Evolutionary conservation across 2,888 invertebrate species (phyloP).

Genomic region (Epistrophe eligans): DNA sequence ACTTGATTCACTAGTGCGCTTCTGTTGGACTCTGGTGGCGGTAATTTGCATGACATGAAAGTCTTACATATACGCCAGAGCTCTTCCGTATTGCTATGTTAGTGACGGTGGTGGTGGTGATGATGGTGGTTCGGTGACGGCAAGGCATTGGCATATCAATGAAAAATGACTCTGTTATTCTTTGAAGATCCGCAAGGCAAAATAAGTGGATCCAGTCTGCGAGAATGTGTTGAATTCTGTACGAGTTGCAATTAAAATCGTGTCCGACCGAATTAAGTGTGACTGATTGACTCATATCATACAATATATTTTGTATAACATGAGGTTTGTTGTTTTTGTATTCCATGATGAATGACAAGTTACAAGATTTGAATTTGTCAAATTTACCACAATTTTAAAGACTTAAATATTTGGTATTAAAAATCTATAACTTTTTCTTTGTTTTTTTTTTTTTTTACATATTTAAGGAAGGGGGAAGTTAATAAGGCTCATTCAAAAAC

Average conservation of each 20-base stretch:
- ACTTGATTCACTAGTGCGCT: slow-evolving; percentile 46
- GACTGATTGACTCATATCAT: slow-evolving; percentile 44
- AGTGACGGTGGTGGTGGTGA: not conserved
- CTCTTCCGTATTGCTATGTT: slow-evolving; percentile 30
- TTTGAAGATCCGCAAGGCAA: slow-evolving; percentile 41
- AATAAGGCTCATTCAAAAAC: no score
- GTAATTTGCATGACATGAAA: slow-evolving; percentile 69
- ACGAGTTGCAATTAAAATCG: slow-evolving; percentile 60
- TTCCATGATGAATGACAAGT: not conserved
- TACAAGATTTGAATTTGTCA: not conserved
- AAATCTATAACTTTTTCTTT: no score
- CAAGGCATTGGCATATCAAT: slow-evolving; percentile 8
- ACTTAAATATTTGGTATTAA: no score
- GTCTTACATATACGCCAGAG: slow-evolving; percentile 26
- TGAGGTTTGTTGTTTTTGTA: not conserved
- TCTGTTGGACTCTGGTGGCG: slow-evolving; percentile 63
- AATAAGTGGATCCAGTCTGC: not conserved
- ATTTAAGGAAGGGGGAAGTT: no score
- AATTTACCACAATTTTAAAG: no score
- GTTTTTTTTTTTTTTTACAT: no score
- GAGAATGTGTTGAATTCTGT: slow-evolving; percentile 51
- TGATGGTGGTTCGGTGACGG: not conserved
- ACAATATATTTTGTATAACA: not conserved
- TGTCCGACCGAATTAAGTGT: slow-evolving; percentile 53
- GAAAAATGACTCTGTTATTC: slow-evolving; percentile 28